A percentile compares a stretch with the other conserved stretches of the same genome.
Conservation (phyloP, 2,113 vertebrate genomes). For the Todiramphus chloris region DNA sequence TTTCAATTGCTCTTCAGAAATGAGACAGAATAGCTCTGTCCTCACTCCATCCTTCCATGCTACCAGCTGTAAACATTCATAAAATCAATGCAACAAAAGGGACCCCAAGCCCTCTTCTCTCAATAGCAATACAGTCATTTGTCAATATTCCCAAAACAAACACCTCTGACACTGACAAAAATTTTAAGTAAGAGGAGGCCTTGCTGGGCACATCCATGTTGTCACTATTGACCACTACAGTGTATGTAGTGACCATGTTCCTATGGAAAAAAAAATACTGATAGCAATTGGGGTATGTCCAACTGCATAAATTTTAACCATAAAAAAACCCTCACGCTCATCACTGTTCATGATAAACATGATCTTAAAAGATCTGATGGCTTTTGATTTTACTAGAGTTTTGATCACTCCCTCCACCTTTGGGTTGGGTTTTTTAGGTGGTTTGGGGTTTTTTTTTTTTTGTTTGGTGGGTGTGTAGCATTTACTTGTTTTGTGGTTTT, state of each 20-base stretch:
- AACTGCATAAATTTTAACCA: background rate
- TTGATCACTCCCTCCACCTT: fast-evolving
- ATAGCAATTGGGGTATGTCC: background rate
- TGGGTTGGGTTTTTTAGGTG: background rate
- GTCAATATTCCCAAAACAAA: background rate
- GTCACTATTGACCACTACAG: background rate
- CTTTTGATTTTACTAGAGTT: background rate
- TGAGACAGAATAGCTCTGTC: background rate
- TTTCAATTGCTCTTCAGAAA: slow-evolving; percentile 13
- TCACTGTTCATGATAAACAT: background rate
- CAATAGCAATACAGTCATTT: background rate
- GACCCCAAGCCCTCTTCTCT: background rate
- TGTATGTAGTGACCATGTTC: background rate
- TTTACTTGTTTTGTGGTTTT: too few relatives aligned
- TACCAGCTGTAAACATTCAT: background rate
- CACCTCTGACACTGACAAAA: background rate
- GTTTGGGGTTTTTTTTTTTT: too few relatives aligned
- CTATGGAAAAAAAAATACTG: background rate
- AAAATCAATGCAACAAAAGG: background rate
- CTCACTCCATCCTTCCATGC: background rate
- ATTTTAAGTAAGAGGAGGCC: background rate
- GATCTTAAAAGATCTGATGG: background rate
- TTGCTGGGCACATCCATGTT: background rate
- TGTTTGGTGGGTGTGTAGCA: too few relatives aligned
- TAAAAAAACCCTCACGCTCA: background rate